A percentile compares a stretch with the other conserved stretches of the same genome.
Conservation (phyloP, 2,888 invertebrate genomes). For the Deilephila porcellus region DNA sequence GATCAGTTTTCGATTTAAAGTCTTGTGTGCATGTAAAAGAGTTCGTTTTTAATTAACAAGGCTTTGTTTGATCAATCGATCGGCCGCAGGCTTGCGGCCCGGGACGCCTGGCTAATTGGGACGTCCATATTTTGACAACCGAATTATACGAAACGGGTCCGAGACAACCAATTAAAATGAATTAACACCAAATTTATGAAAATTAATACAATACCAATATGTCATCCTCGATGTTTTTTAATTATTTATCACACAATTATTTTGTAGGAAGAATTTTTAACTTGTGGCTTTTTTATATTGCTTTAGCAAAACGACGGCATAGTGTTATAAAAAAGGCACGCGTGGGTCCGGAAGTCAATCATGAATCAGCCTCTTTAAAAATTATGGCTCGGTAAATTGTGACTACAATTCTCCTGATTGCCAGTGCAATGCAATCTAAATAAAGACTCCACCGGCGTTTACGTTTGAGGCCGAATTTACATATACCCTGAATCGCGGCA, state of each 20-base stretch:
- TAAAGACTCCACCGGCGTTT: no score
- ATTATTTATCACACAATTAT: background rate
- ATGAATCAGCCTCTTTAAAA: no score
- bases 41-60: slow-evolving; percentile 34
- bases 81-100: slow-evolving; percentile 58
- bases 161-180: slow-evolving; percentile 12
- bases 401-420: no score
- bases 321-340: no score
- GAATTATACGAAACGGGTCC: slow-evolving; percentile 33
- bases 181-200: background rate
- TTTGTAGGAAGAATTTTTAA: background rate
- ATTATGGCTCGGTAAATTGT: no score
- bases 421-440: no score
- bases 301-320: no score
- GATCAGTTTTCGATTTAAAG: slow-evolving; percentile 27
- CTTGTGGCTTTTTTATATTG: no score
- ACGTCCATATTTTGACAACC: slow-evolving; percentile 56
- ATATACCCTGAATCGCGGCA: no score
- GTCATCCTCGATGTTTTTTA: no score
- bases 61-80: slow-evolving; percentile 56
- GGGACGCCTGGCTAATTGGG: slow-evolving; percentile 63
- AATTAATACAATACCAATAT: background rate
- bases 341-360: no score
- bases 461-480: no score
- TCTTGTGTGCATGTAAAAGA: slow-evolving; percentile 45